Evolutionary conservation across 2,113 vertebrate species (phyloP), one percentile per base, ranked within the genome.

Genomic region (Phalacrocorax brasilianus): DNA sequence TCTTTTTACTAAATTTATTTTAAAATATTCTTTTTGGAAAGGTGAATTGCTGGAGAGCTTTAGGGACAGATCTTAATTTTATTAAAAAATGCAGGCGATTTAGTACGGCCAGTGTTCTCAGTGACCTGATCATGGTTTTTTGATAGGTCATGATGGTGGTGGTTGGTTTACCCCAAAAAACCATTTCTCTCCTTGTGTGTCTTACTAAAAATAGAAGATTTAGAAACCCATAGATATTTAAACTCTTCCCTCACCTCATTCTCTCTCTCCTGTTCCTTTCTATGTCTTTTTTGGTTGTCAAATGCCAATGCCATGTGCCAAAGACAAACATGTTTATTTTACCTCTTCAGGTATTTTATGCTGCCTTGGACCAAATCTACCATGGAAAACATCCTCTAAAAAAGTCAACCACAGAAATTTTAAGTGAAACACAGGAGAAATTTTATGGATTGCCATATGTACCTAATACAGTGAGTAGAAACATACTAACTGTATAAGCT

Each of bases 351-450:
- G 98, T 99, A 79, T 99, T 99, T 96, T 99, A 99, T 91, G 98
- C 99, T 20, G 98, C 97, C 58, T 97, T 99, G 98, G 99, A 99
- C 97, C 99, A 99, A 95, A 98, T 99, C 90, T 99, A 99, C 97
- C 99, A 99, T 20, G 96, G 99, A 59, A 96, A 98, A 93, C 99
- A 99, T 63, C 99, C 99, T 44, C 88, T 98, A 71, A 98, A 96
- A 87, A 96, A 87, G 47, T 99, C 99, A 71, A 99, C 99, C 80
- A 99, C 99, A n/a, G 99, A 99, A 55, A 98, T 99, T 97, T 98
- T 99, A 91, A 98, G 98, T 93, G 99, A 99, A 90, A 98, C 98
- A 23, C 99, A 99, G 95, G 98, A 99, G 91, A 98, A 98, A 58
- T 98, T 99, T 97, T 99, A 99, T 23, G 99, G 99, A 56, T 94